Conservation (phyloP, 2,113 vertebrate species). For the Zapornia atra region DNA sequence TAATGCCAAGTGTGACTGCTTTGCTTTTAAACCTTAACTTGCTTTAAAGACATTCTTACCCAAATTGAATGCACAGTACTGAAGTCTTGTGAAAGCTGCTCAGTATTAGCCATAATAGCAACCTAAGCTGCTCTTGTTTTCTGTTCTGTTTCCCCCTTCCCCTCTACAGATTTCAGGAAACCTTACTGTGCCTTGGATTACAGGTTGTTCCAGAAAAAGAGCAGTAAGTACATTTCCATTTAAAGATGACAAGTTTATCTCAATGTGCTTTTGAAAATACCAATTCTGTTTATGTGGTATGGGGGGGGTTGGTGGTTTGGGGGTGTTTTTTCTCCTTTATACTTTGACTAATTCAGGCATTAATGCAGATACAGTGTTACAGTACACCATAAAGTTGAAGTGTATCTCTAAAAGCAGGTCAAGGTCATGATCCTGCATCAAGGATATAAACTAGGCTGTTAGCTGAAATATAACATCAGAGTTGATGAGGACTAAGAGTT, state of each 20-base stretch:
- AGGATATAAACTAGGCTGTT: neutral
- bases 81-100: neutral
- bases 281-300: neutral
- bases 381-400: neutral
- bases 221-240: constrained; percentile 87
- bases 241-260: neutral
- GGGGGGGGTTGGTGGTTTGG: neutral
- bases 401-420: neutral
- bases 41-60: neutral
- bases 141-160: constrained; percentile 59
- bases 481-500: neutral
- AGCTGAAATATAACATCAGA: neutral
- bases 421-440: neutral
- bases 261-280: neutral
- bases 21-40: neutral
- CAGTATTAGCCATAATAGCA: neutral
- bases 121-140: constrained; percentile 39
- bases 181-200: constrained; percentile 92
- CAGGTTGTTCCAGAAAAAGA: constrained; percentile 96
- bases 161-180: constrained; percentile 86
- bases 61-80: neutral
- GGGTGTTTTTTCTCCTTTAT: neutral
- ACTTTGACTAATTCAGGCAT: neutral
- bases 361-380: neutral
- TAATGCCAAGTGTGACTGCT: neutral